Evolutionary conservation across 2,888 invertebrate genomes (phyloP), one percentile per base, ranked within the genome.

Genomic region (Lasioglossum zephyrum): DNA sequence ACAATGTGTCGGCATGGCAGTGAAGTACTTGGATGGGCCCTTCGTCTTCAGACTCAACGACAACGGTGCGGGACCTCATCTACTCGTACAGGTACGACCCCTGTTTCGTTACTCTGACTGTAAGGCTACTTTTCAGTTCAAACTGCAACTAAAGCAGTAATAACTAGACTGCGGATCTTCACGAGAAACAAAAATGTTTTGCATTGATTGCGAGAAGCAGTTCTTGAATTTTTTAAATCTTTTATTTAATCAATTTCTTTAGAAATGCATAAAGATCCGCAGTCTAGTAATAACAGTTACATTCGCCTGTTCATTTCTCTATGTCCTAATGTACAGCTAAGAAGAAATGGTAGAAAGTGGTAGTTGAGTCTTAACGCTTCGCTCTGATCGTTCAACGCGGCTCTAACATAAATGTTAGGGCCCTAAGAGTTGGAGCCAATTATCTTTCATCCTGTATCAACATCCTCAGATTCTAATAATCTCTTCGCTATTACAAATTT

Each of bases 11-110:
- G 86, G 82, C 63, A 92, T 92, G 92, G 91, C 92, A 80, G 90
- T 92, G 82, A 92, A 91, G 85, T 92, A 88, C 81, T 87, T 91
- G 87, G 97, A 97, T 91, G 97, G 97, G 84, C 97, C 97, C 63
- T 97, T 97, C 93, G 96, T 97, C 93, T 97, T 97, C 95, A 96
- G 97, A 88, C 95, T 97, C 86, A 97, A 97, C 94, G 97, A 97
- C 92, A 97, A 96, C 92, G 97, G 97, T 44, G 96, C 96, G 74
- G 97, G 97, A 91, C 97, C 97, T n/a, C 96, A 96, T 95, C 95
- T 97, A 72, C 96, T 97, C 75, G 95, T 97, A 72, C 97, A 97
- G 97, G 97, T 97, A 96, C 92, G 92, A 88, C 69, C 2, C 36
- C 22, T 31, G 16, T 6, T 11, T 31, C 31, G 16, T 31, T 63